phyloP scores from a whole-genome alignment of 2,113 vertebrate genomes.

The Acanthisitta chloris region DNA sequence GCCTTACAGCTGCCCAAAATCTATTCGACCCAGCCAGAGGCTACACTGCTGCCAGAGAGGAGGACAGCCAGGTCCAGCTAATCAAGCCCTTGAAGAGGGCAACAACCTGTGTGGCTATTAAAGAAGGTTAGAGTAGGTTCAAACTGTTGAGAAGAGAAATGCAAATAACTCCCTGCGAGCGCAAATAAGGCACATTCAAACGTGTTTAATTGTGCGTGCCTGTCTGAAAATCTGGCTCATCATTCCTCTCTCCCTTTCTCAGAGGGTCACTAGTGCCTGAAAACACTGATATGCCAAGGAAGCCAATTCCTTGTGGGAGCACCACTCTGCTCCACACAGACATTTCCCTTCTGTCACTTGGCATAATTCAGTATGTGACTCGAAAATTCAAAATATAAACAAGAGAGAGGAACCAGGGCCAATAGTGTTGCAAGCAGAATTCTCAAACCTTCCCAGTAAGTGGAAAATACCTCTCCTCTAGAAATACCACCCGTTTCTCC shows the following conservation, averaged over 20 bases:
- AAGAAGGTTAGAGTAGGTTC: neutral
- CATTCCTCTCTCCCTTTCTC: neutral
- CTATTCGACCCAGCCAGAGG: neutral
- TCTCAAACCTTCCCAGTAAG: neutral
- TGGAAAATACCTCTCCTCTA: neutral
- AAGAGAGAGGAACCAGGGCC: neutral
- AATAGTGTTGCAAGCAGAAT: neutral
- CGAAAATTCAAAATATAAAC: constrained; percentile 55
- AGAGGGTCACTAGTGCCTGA: constrained; percentile 35
- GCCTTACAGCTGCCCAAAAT: neutral
- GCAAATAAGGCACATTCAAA: neutral
- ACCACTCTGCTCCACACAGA: neutral
- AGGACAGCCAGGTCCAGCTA: neutral
- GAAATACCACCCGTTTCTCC: neutral
- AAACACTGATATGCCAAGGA: constrained; percentile 15
- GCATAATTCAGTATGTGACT: constrained; percentile 3
- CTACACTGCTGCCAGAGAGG: neutral
- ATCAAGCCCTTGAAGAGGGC: neutral
- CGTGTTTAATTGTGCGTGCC: neutral
- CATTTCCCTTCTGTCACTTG: constrained; percentile 47
- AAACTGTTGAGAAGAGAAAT: neutral
- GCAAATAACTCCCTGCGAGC: neutral
- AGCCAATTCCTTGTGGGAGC: neutral
- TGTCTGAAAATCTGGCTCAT: constrained; percentile 15
- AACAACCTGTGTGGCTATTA: neutral